A percentile compares a stretch with the other conserved stretches of the same genome.
phyloP scores from a whole-genome alignment of 2,797 vertebrate genomes.

The Parambassis ranga region DNA sequence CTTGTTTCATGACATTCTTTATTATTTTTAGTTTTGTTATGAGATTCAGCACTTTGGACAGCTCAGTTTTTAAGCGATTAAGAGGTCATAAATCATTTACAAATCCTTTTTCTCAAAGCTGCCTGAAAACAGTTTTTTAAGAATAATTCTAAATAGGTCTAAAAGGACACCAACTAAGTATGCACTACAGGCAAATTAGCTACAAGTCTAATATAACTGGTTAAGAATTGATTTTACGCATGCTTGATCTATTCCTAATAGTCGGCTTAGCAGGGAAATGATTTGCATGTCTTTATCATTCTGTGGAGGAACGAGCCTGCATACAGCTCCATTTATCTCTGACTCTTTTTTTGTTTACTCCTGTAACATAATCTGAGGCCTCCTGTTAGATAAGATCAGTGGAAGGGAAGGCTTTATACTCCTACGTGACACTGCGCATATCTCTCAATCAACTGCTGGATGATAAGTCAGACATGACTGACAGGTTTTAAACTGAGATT shows the following conservation, averaged over 20 bases:
- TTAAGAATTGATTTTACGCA: slow-evolving; percentile 17
- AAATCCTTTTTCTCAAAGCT: slow-evolving; percentile 11
- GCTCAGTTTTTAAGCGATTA: slow-evolving; percentile 56
- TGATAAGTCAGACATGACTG: slow-evolving; percentile 62
- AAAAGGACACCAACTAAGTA: neutral
- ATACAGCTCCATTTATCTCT: slow-evolving; percentile 46
- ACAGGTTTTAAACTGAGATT: slow-evolving; percentile 49
- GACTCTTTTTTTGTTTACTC: slow-evolving; percentile 60
- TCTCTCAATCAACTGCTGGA: slow-evolving; percentile 50
- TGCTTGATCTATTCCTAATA: slow-evolving; percentile 22
- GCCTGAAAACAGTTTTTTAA: neutral
- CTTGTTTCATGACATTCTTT: neutral
- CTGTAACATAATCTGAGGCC: slow-evolving; percentile 71
- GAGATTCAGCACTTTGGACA: slow-evolving; percentile 76
- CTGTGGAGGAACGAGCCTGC: slow-evolving; percentile 32
- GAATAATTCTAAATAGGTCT: neutral
- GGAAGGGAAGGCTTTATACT: slow-evolving; percentile 49
- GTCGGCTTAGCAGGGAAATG: slow-evolving; percentile 24
- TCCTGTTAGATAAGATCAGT: slow-evolving; percentile 68
- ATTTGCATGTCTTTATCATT: slow-evolving; percentile 44
- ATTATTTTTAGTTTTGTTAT: slow-evolving; percentile 12
- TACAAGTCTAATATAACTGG: neutral
- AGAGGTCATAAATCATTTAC: slow-evolving; percentile 20
- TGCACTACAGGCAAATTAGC: slow-evolving; percentile 1
- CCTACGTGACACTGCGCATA: slow-evolving; percentile 56